phyloP scores from a whole-genome alignment of 2,113 vertebrate genomes.

The Spheniscus mendiculus region DNA sequence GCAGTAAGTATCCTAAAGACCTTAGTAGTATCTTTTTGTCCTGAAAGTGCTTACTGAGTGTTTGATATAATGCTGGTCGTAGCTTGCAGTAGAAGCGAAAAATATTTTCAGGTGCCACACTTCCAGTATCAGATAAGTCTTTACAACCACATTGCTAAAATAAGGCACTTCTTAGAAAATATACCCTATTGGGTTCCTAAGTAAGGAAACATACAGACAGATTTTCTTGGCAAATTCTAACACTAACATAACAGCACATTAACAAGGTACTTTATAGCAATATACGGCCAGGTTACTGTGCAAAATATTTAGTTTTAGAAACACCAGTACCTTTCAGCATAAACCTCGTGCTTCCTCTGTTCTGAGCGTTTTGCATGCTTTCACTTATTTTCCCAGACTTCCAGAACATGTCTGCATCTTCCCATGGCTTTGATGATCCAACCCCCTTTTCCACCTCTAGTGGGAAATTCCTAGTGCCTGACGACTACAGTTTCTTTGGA shows the following conservation, averaged over 20 bases:
- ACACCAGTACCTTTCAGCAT: not conserved
- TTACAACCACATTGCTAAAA: not conserved
- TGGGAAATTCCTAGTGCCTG: not conserved
- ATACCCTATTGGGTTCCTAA: not conserved
- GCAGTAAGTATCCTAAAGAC: not conserved
- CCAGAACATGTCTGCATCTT: not conserved
- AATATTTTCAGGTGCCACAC: not conserved
- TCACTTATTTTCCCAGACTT: not conserved
- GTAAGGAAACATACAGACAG: slow-evolving; percentile 5
- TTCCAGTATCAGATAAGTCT: not conserved
- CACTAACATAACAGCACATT: slow-evolving; percentile 53
- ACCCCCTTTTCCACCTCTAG: not conserved
- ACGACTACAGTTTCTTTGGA: not conserved
- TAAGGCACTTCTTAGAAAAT: not conserved
- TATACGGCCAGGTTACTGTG: not conserved
- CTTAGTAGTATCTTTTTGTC: not conserved
- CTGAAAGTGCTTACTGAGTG: not conserved
- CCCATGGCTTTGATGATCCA: not conserved
- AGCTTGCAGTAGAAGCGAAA: not conserved
- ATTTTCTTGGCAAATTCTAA: slow-evolving; percentile 49
- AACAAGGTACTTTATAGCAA: slow-evolving; percentile 25
- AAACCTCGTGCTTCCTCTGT: not conserved
- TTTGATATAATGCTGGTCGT: not conserved
- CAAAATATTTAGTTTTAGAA: slow-evolving; percentile 3
- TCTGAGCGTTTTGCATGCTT: not conserved